phyloP scores from a whole-genome alignment of 1,140 invertebrate genomes.

The Drosophila sproati region DNA sequence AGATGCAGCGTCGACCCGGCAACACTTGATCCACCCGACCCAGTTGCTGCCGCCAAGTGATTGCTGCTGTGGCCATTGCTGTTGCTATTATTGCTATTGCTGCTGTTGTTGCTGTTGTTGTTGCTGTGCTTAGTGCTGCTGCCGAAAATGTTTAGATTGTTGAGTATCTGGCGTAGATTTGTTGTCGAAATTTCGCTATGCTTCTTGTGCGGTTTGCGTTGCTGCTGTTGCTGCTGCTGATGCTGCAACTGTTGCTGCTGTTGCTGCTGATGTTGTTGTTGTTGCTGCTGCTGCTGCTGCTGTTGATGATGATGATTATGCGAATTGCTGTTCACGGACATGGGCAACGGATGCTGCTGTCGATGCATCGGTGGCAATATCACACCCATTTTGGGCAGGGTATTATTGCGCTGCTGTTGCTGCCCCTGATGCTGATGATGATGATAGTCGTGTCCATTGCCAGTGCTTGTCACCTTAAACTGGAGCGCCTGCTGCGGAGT shows the following conservation, averaged over 20 bases:
- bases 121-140: conserved; percentile 85
- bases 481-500: conserved; percentile 79
- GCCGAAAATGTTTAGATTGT: conserved; percentile 91
- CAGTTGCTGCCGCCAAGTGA: conserved; percentile 27
- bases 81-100: conserved; percentile 18
- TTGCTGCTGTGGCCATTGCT: conserved; percentile 17
- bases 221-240: conserved; percentile 43
- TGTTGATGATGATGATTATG: conserved; percentile 49
- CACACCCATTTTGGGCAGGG: conserved; percentile 64
- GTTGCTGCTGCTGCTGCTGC: conserved; percentile 29
- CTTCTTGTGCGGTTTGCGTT: conserved; percentile 81
- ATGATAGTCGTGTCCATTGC: conserved; percentile 36
- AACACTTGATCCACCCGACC: conserved; percentile 19
- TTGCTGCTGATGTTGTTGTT: conserved; percentile 39
- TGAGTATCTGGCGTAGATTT: conserved; percentile 90
- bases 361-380: conserved; percentile 52
- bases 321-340: conserved; percentile 19
- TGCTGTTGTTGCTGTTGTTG: conserved; percentile 44
- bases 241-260: conserved; percentile 53
- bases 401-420: conserved; percentile 55
- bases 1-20: conserved; percentile 41
- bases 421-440: conserved; percentile 33
- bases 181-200: conserved; percentile 85
- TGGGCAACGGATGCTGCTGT: conserved; percentile 75
- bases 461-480: conserved; percentile 51